Base-by-base conservation (phyloP, 1,140 invertebrate species). In the Drosophila kanapiae region DNA sequence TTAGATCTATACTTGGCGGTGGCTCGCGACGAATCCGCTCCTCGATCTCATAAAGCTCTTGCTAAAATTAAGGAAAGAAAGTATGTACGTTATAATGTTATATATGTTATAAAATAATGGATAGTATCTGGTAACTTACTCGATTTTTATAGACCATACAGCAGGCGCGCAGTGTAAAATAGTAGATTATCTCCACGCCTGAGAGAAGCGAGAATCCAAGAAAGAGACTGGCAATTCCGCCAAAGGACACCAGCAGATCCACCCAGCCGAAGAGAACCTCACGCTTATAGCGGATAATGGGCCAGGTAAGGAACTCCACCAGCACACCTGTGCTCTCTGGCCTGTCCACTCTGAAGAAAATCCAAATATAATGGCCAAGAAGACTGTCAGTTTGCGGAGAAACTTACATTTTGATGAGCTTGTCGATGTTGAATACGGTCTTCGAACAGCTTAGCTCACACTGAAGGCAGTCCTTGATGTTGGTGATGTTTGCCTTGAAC, bases 231-330 rank as follows among this genome's bases (percentile, higher is more conserved):
- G 96, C 96, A 60, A 96, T 96, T 29, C 92, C 92, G 5, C 94
- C 94, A 64, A 94, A 94, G 0, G 94, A 94, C n/a, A 93, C 96
- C 43, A 96, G 83, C 43, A 97, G 93, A 93, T 97, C 96, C 0
- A 96, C 95, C 96, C 96, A 96, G 48, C 96, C 96, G 81, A 97
- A 96, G 18, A 96, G 93, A 4, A 96, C 95, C 90, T 96, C 95
- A 27, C 96, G 94, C 82, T 96, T 96, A 80, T 96, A 96, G 5
- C 95, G 92, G 10, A 96, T 95, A 93, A 96, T 95, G 1, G 96
- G 96, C 96, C 96, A 96, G 2, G 95, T 95, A 1, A 95, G 94
- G 76, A 95, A 96, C 90, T 95, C 94, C 8, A 93, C 91, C 53
- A 92, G 59, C 6, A 93, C 92, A 6, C 84, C 82, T 0, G 76